Evolutionary conservation across 2,888 invertebrate genomes (phyloP).

Genomic region (Heliconius sara): DNA sequence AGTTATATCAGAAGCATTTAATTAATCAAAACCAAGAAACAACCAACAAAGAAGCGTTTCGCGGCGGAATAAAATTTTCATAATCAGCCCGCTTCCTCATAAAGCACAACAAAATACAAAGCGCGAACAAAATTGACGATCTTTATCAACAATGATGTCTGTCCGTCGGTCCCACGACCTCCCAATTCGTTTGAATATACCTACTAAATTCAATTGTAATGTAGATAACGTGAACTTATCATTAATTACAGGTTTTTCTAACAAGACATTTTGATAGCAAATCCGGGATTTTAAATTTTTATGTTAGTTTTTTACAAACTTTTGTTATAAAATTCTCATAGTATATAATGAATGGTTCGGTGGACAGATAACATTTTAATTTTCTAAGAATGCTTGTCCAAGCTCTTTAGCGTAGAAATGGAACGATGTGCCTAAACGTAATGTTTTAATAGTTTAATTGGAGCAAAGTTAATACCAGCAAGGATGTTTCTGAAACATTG

Average conservation of each 20-base stretch:
- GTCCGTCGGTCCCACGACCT: constrained; percentile 75
- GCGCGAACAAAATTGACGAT: constrained; percentile 74
- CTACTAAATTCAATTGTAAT: constrained; percentile 65
- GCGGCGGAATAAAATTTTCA: constrained; percentile 40
- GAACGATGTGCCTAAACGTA: background rate
- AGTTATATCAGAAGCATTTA: constrained; percentile 27
- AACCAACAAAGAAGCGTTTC: constrained; percentile 39
- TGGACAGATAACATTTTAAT: constrained; percentile 37
- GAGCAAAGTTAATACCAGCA: background rate
- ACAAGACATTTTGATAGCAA: constrained; percentile 53
- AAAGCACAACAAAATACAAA: constrained; percentile 60
- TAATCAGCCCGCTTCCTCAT: constrained; percentile 56
- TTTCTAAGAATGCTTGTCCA: constrained; percentile 11
- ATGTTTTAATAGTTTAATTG: background rate
- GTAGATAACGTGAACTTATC: constrained; percentile 53
- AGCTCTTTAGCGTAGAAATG: constrained; percentile 10
- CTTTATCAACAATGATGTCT: constrained; percentile 62
- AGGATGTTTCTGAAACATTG: background rate
- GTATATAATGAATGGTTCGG: constrained; percentile 39
- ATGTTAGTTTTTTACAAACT: constrained; percentile 41
- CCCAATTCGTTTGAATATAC: constrained; percentile 62
- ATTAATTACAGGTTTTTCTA: constrained; percentile 59
- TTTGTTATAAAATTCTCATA: constrained; percentile 46
- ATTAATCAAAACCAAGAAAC: constrained; percentile 40
- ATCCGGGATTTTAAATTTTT: constrained; percentile 49